These are phyloP conservation scores for Phalacrocorax brasilianus DNA, from an alignment of 2,113 vertebrate species.

Conservation along the genomic window DNA sequence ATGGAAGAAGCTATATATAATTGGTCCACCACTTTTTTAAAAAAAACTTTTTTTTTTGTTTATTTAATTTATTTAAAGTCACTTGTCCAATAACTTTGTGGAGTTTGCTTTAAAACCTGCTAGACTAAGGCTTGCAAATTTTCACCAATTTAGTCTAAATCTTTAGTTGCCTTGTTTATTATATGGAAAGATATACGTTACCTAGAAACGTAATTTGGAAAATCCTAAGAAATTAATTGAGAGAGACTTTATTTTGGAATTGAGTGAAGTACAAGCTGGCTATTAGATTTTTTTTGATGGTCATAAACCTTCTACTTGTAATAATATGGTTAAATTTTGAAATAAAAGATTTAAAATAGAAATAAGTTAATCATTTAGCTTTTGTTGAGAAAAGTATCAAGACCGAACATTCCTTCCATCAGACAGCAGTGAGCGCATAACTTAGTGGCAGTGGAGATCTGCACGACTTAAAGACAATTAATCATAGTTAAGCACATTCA, in stretches of 20 bases:
- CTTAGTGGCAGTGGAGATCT: conserved; percentile 76
- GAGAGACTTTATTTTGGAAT: background rate
- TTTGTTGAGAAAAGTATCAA: conserved; percentile 42
- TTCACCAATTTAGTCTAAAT: background rate
- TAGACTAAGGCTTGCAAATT: background rate
- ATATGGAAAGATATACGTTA: background rate
- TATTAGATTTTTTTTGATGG: background rate
- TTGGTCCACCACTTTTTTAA: background rate
- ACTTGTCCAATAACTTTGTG: background rate
- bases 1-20: background rate
- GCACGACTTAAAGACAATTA: conserved; percentile 81
- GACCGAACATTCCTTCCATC: conserved; percentile 55
- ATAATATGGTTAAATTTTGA: background rate
- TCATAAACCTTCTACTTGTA: background rate
- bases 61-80: background rate
- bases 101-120: background rate
- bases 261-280: background rate
- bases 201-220: background rate
- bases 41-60: no score
- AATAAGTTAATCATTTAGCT: conserved; percentile 15
- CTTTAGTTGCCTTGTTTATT: background rate
- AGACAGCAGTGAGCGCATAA: conserved; percentile 70
- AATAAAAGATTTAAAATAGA: background rate
- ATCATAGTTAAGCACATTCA: conserved; percentile 93
- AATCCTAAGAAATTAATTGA: background rate